These are phyloP conservation scores for Pseudopleuronectes americanus DNA, from an alignment of 2,797 vertebrate species.

Conservation along the genomic window DNA sequence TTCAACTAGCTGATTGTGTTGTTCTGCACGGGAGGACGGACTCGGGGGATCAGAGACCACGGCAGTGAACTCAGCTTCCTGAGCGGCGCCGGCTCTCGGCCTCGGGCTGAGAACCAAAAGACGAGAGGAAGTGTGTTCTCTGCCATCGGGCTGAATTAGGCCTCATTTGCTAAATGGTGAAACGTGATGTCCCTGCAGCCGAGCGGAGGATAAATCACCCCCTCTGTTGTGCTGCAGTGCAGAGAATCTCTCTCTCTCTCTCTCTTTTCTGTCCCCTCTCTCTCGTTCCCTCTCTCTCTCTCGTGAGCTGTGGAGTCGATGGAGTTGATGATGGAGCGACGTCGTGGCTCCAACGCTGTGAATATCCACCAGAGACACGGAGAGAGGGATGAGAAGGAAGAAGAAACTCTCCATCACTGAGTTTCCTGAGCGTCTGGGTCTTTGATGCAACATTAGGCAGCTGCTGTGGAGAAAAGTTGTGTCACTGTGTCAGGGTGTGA, in stretches of 20 bases:
- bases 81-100: conserved; percentile 5
- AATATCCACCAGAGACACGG: conserved; percentile 33
- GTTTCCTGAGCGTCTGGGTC: conserved; percentile 30
- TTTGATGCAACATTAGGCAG: conserved; percentile 67
- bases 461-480: conserved; percentile 38
- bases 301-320: conserved; percentile 33
- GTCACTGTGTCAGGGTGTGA: not conserved
- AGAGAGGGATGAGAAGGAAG: conserved; percentile 10
- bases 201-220: conserved; percentile 52
- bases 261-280: conserved; percentile 16
- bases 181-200: conserved; percentile 9
- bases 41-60: not conserved
- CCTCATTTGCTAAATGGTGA: conserved; percentile 76
- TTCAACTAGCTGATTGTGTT: too few species aligned
- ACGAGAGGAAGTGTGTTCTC: conserved; percentile 34
- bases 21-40: too few species aligned
- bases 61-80: conserved; percentile 7
- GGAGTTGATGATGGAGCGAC: conserved; percentile 30
- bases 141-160: conserved; percentile 66
- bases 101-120: conserved; percentile 8
- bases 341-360: conserved; percentile 35
- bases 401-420: too few species aligned
- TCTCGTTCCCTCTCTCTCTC: conserved; percentile 9
- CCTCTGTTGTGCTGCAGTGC: conserved; percentile 55
- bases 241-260: conserved; percentile 13